Evolutionary conservation across 2,888 invertebrate genomes (phyloP), one percentile per base, ranked within the genome.

Genomic region (Unio delphinus): DNA sequence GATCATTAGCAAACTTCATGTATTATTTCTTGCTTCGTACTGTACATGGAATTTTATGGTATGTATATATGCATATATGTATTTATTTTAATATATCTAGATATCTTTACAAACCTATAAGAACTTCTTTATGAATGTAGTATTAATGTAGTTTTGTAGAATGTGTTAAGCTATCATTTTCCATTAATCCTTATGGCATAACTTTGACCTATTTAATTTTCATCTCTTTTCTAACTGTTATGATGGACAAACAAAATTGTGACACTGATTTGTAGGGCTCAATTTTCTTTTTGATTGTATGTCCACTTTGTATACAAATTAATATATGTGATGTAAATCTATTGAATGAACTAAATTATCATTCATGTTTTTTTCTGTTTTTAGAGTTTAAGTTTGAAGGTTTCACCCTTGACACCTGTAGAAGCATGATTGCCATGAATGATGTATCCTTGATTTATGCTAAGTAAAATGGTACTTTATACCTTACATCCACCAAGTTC

Each of bases 361-460:
- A 18, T n/a, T 20, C 55, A 17, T 63, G 23, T 15, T 54, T 61
- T 67, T 62, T 60, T 56, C 60, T 67, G 54, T 64, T 64, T 83
- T 63, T 85, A 90, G 90, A 90, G 70, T 90, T 90, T 78, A 67
- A 93, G 79, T 93, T 94, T 66, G 91, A 91, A 69, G 97, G 96
- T 45, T 98, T 98, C 91, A 95, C 95, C 3, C 94, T 95, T 90
- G 98, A 98, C 76, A 94, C 96, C 3, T 97, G 97, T 87, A 93
- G 97, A 75, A 96, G 97, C 83, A 97, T 98, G 96, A 94, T 98
- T 55, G 96, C 98, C 0, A 96, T 98, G 95, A 91, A 97, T 90
- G 98, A 98, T 90, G 93, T 93, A 90, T 89, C 89, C 88, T 90
- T 89, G 81, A 7, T 45, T 45, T 45, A 45, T 45, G 11, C 45